Evolutionary conservation across 2,113 vertebrate species (phyloP).

Genomic region (Myanophis thanlyinensis): DNA sequence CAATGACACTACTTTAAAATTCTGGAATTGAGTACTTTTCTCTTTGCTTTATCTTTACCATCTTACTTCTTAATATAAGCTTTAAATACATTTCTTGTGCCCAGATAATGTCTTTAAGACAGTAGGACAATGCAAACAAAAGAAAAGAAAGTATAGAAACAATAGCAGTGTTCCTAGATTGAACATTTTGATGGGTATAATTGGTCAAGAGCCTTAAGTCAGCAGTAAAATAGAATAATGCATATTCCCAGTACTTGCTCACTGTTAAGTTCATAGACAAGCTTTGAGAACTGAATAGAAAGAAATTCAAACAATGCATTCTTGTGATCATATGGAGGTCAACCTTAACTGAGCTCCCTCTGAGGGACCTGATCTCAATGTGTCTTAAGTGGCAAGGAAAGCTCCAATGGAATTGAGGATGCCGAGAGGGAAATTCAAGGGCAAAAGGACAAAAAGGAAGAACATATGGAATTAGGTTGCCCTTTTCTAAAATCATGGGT

Average conservation of each 20-base stretch:
- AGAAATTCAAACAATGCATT: neutral
- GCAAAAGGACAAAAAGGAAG: neutral
- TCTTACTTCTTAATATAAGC: neutral
- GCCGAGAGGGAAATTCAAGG: too few species aligned
- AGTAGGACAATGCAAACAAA: neutral
- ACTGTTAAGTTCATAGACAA: neutral
- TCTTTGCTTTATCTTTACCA: neutral
- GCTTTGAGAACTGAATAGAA: neutral
- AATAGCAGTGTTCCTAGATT: neutral
- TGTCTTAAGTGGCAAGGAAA: neutral
- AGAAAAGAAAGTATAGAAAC: neutral
- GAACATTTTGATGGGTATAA: neutral
- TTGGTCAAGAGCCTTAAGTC: neutral
- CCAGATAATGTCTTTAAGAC: neutral
- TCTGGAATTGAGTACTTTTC: neutral
- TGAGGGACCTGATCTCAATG: neutral
- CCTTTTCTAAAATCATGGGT: neutral
- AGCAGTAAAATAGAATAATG: neutral
- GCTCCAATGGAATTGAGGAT: too few species aligned
- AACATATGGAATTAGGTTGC: neutral
- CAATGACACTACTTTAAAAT: neutral
- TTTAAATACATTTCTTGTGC: neutral
- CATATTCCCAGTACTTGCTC: neutral
- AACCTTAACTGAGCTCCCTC: neutral
- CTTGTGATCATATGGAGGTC: neutral